Base-by-base conservation (phyloP, 1,140 invertebrate genomes). In the Drosophila bifasciata region DNA sequence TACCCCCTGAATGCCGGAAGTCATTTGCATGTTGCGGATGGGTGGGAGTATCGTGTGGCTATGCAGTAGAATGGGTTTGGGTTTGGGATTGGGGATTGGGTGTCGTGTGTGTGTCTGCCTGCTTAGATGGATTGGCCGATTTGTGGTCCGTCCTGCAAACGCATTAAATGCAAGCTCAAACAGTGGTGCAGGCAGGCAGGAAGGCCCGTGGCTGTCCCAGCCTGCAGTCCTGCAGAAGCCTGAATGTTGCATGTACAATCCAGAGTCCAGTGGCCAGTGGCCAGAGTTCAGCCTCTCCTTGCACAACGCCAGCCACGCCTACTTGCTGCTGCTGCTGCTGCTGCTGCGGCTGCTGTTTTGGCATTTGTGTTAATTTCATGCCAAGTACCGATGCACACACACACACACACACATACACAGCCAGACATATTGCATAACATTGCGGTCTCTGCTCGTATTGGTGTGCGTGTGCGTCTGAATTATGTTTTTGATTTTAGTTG, bases 401-500 rank as follows among this genome's bases (percentile, higher is more conserved):
- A 44, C 53, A 36, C 21, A 28, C 50, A 41, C 16, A 46, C 43
- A 25, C 43, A 21, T 36, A 41, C 61, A 8, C 57, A 50, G n/a
- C 61, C 57, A 76, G 64, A 72, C 70, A 36, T 48, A 44, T 71
- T 23, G 48, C 58, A 73, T 50, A 64, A 66, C 69, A 73, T 59
- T 76, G 60, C 41, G 71, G 69, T 52, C 57, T 69, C 62, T 69
- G 66, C 43, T 63, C 50, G 28, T 0, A 28, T 28, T 8, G 28
- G 2, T 74, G 63, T 25, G 23, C 23, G 71, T 74, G 44, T 58
- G 69, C 57, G 58, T 90, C 79, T 89, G 85, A 89, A 89, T 89
- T 89, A 90, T 89, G 86, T 90, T 90, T 88, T 89, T 89, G 84
- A 89, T 89, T 89, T 89, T 89, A 89, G 84, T 89, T 89, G 84